Evolutionary conservation across 2,888 invertebrate genomes (phyloP), one percentile per base, ranked within the genome.

Genomic region (Drosophila barbarae): DNA sequence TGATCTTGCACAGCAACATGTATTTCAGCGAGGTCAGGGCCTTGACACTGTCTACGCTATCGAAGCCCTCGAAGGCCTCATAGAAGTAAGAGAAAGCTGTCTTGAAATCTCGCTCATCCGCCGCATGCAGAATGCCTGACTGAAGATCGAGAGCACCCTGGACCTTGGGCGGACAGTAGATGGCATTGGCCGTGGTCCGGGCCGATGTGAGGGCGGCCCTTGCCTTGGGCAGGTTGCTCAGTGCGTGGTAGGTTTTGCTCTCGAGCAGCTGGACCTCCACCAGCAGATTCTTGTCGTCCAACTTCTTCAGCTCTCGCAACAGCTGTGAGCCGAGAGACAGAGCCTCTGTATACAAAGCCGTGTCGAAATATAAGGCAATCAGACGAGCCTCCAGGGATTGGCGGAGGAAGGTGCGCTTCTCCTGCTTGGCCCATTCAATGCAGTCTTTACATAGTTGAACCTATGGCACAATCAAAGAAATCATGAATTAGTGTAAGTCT

Each of bases 71-170:
- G 90, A 99, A 99, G 13, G 98, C 98, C 91, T 99, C 99, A 90
- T 99, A 99, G 89, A 99, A 99, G 89, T 99, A 99, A 58, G 99
- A 99, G 90, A 98, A 99, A 46, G 98, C 99, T 61, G 99, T 99
- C 92, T 99, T 99, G 90, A 99, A 99, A 88, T 99, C 99, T 82
- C 96, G 94, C 90, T 99, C 99, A 88, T 99, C 99, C n/a, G 99
- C 99, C 10, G 99, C 99, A 90, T 99, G 99, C 59, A 99, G 91
- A 77, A 99, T 98, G 79, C 98, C 98, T 6, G 99, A 98, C 88
- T 99, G 98, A 74, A 98, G 91, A 90, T 99, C 99, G 38, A 99
- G 91, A 10, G 98, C 95, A 9, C 98, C 98, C 90, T 99, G 99
- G 92, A 99, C 95, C 91, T 98, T 97, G 0, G 99, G 99, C 70